phyloP scores from a whole-genome alignment of 1,140 invertebrate genomes.

The Drosophila repletoides region DNA sequence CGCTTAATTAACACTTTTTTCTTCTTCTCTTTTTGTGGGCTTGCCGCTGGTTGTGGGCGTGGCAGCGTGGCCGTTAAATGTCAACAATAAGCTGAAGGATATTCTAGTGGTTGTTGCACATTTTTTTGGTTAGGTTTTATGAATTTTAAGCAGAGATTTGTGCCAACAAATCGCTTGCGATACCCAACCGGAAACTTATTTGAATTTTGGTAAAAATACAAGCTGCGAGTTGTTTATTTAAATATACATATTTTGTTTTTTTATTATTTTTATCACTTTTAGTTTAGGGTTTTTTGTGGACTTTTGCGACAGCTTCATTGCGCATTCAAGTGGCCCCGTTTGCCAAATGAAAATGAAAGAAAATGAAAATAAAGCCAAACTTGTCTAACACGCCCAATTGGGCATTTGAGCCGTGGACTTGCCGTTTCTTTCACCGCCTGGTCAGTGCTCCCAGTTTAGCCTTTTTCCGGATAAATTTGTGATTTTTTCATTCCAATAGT shows the following conservation, averaged over 20 bases:
- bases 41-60: slow-evolving; percentile 6
- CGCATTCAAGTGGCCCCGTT: slow-evolving; percentile 76
- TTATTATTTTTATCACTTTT: background rate
- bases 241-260: slow-evolving; percentile 4
- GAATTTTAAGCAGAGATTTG: slow-evolving; percentile 54
- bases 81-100: slow-evolving; percentile 53
- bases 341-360: slow-evolving; percentile 64
- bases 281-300: slow-evolving; percentile 12
- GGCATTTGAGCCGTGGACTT: slow-evolving; percentile 37
- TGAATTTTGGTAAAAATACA: slow-evolving; percentile 36
- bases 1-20: slow-evolving; percentile 73
- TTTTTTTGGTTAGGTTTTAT: slow-evolving; percentile 30
- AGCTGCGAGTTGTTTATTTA: slow-evolving; percentile 22
- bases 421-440: background rate
- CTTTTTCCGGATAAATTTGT: no score
- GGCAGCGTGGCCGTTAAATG: slow-evolving; percentile 25
- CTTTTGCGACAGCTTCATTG: slow-evolving; percentile 54
- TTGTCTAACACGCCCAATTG: slow-evolving; percentile 66
- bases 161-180: slow-evolving; percentile 48
- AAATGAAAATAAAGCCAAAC: slow-evolving; percentile 48
- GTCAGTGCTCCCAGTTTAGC: slow-evolving; percentile 29
- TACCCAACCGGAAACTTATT: slow-evolving; percentile 45
- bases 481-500: no score
- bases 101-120: slow-evolving; percentile 35
- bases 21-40: no score